Evolutionary conservation across 2,113 vertebrate genomes (phyloP), one percentile per base, ranked within the genome.

Genomic region (Mormoops blainvillei): DNA sequence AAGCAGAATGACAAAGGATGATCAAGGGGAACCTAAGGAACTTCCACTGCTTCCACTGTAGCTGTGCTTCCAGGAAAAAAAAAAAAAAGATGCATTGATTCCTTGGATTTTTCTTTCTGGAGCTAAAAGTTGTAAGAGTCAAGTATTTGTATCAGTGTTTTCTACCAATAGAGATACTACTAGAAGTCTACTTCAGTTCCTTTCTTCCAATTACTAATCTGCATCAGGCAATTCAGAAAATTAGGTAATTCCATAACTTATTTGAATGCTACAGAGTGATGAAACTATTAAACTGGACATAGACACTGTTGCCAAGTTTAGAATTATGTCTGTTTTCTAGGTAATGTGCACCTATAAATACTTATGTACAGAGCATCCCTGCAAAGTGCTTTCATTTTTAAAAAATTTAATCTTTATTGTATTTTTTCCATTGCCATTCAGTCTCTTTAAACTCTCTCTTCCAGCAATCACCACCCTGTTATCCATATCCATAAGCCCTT

Each of bases 171-270:
- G 43, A 50, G 13, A 33, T 33, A 58, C n/a, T 31, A 31, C 13
- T 36, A 84, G 28, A 92, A 76, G 11, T 33, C 16, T 7, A 33
- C 24, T 12, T 38, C 3, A 61, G 26, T 15, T 56, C 12, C 38
- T 71, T 86, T 91, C n/a, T 94, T 70, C 76, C 9, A 84, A 31
- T 76, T 74, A 65, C 15, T 89, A 82, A 78, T 43, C 2, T 63
- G 41, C 50, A 67, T 78, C n/a, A 76, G 41, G 11, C 63, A 93
- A 84, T 58, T 89, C 22, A 90, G 41, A 77, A 87, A n/a, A 78
- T 41, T 68, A 38, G 3, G 8, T 18, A 41, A 73, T 67, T 92
- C 92, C 68, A 63, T 19, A 84, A 61, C 36, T 31, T 63, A 41
- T 43, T 68, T 41, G 28, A 89, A 43, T 13, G 16, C 2, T 26